phyloP scores from a whole-genome alignment of 2,113 vertebrate species.

The Myocastor coypus region DNA sequence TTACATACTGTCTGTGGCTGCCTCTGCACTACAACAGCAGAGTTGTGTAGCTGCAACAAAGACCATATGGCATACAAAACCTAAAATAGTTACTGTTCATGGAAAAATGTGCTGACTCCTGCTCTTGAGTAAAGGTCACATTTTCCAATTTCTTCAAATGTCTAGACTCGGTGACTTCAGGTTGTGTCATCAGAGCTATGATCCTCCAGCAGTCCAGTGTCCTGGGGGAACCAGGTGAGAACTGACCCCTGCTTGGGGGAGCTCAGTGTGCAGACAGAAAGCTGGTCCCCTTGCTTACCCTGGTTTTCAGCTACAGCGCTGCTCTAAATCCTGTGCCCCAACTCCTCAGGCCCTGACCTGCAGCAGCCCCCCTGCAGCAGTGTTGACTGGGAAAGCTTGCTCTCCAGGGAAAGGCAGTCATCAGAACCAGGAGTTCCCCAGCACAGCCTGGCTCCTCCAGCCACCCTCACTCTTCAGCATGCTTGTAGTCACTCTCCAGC shows the following conservation, averaged over 20 bases:
- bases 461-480: neutral
- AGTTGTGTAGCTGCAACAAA: neutral
- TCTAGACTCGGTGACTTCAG: neutral
- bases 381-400: neutral
- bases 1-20: neutral
- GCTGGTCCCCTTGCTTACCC: neutral
- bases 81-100: constrained; percentile 13
- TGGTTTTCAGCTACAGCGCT: neutral
- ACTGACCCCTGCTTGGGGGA: neutral
- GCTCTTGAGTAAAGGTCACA: constrained; percentile 18
- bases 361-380: neutral
- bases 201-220: constrained; percentile 27
- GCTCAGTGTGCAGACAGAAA: neutral
- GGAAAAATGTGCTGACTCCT: neutral
- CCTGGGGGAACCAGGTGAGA: neutral
- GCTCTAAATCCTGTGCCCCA: neutral
- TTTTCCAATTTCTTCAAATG: neutral
- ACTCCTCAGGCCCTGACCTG: neutral
- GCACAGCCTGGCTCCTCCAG: neutral
- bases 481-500: neutral
- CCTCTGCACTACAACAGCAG: neutral
- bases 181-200: neutral
- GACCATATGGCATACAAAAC: neutral
- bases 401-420: neutral
- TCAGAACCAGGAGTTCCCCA: neutral